phyloP scores from a whole-genome alignment of 1,140 invertebrate genomes.

The Andrena cerasifolii region DNA sequence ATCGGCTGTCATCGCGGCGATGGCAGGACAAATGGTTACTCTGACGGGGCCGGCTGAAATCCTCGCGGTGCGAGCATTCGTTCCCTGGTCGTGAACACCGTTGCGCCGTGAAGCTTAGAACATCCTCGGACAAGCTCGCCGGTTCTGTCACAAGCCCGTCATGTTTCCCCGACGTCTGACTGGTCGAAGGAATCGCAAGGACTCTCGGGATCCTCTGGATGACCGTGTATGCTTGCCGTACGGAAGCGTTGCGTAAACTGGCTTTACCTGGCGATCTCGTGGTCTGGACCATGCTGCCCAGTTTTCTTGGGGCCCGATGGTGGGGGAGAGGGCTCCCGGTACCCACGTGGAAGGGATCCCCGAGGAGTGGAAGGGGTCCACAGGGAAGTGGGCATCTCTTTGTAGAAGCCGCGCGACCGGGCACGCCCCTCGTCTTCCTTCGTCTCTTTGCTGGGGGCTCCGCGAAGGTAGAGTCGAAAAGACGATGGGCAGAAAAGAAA shows the following conservation, averaged over 20 bases:
- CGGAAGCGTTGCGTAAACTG: slow-evolving; percentile 79
- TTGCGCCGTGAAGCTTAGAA: background rate
- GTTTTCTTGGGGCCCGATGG: slow-evolving; percentile 75
- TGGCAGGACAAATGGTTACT: too few relatives aligned
- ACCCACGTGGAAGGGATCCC: slow-evolving; percentile 70
- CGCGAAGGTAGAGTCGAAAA: slow-evolving; percentile 39
- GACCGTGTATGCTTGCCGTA: slow-evolving; percentile 68
- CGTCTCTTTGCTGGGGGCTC: slow-evolving; percentile 75
- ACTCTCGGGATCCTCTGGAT: slow-evolving; percentile 30
- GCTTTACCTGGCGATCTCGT: slow-evolving; percentile 77
- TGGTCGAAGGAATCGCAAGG: background rate
- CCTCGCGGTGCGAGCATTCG: too few relatives aligned
- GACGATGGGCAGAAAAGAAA: slow-evolving; percentile 51
- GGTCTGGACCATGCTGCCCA: slow-evolving; percentile 80
- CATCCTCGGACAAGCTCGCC: background rate
- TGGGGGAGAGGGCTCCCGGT: slow-evolving; percentile 64
- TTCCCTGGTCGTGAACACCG: background rate
- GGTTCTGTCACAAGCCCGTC: background rate
- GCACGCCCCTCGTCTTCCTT: slow-evolving; percentile 76
- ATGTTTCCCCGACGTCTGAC: background rate
- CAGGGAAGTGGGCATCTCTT: slow-evolving; percentile 78
- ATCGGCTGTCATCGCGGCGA: slow-evolving; percentile 5
- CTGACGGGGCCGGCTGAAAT: background rate
- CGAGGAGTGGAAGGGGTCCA: slow-evolving; percentile 70
- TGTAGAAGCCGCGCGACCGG: slow-evolving; percentile 77